A percentile compares a stretch with the other conserved stretches of the same genome.
Evolutionary conservation across 2,113 vertebrate genomes (phyloP).

Genomic region (Promerops cafer): DNA sequence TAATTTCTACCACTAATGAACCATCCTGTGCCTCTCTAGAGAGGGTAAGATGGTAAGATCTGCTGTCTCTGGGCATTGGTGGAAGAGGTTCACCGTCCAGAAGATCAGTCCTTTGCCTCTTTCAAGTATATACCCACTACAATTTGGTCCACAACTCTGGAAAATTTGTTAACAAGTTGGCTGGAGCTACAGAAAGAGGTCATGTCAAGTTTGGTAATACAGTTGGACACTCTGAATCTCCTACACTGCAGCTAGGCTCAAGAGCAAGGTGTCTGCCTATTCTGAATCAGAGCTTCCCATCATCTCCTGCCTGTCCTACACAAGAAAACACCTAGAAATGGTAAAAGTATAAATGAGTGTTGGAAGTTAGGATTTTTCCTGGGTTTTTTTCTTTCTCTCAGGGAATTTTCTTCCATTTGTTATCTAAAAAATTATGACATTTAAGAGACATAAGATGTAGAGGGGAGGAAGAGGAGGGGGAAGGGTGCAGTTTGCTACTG

Average conservation of each 20-base stretch:
- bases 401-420: not conserved
- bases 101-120: not conserved
- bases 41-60: not conserved
- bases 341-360: not conserved
- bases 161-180: not conserved
- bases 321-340: slow-evolving; percentile 2
- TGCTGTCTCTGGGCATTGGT: not conserved
- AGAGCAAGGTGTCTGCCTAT: not conserved
- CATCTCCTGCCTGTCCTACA: not conserved
- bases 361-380: not conserved
- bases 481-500: not conserved
- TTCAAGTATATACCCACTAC: not conserved
- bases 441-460: not conserved
- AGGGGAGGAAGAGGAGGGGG: not conserved
- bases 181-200: not conserved
- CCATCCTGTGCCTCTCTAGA: not conserved
- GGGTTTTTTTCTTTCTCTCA: not conserved
- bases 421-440: not conserved
- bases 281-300: not conserved
- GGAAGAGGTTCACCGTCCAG: not conserved
- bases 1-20: not conserved
- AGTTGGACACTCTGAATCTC: not conserved
- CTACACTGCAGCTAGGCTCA: fast-evolving
- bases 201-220: not conserved
- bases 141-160: not conserved